A percentile compares a stretch with the other conserved stretches of the same genome.
These are phyloP conservation scores for Brenthis daphne DNA, from an alignment of 2,888 invertebrate genomes.

Conservation along the genomic window DNA sequence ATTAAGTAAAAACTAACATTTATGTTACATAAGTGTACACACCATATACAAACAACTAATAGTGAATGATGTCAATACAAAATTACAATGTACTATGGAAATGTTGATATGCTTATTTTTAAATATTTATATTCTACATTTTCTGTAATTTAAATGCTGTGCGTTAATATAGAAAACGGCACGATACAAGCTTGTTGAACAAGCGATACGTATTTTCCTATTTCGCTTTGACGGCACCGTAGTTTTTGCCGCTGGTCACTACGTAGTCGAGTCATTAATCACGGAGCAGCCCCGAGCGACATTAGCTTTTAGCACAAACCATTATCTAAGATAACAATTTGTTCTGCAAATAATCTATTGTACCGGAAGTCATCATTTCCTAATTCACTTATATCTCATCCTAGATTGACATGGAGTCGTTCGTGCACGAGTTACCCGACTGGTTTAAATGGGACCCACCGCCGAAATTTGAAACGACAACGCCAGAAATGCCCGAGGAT, in stretches of 20 bases:
- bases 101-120: too few relatives aligned
- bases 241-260: slow-evolving; percentile 64
- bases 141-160: slow-evolving; percentile 25
- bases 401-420: slow-evolving; percentile 74
- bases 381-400: slow-evolving; percentile 43
- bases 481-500: slow-evolving; percentile 68
- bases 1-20: slow-evolving; percentile 20
- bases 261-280: slow-evolving; percentile 74
- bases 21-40: not conserved
- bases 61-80: too few relatives aligned
- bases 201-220: slow-evolving; percentile 57
- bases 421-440: slow-evolving; percentile 65
- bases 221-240: slow-evolving; percentile 62
- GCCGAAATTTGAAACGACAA: slow-evolving; percentile 68
- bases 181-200: slow-evolving; percentile 51
- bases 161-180: slow-evolving; percentile 44
- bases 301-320: slow-evolving; percentile 61
- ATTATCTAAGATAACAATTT: slow-evolving; percentile 55
- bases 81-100: too few relatives aligned
- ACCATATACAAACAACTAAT: not conserved
- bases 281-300: slow-evolving; percentile 66
- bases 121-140: too few relatives aligned
- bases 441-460: slow-evolving; percentile 79
- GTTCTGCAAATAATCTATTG: slow-evolving; percentile 41
- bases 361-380: slow-evolving; percentile 7